Base-by-base conservation (phyloP, 2,113 vertebrate species). In the Ageneiosus marmoratus region DNA sequence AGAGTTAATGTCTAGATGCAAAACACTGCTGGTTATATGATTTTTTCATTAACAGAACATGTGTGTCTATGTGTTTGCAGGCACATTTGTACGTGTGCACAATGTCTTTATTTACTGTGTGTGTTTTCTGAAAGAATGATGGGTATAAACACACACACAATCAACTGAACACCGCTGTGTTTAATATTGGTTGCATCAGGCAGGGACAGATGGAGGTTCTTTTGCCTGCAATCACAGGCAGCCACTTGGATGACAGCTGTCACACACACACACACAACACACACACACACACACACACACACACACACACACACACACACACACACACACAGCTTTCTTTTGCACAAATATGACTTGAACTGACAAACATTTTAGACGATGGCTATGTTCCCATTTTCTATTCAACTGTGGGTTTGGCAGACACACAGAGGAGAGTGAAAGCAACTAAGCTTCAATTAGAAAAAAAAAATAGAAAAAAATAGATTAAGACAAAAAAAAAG, bases 151-250 rank as follows among this genome's bases (percentile, higher is more conserved):
- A 84, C 37, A 48, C n/a, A 24, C n/a, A 48, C 77, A 41, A 53
- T 22, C 50, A 72, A 62, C 44, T 44, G 44, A 84, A 53, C 27
- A 73, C 74, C 70, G 56, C 58, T 8, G 41, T 55, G 77, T 80
- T 86, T 76, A 82, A 86, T 76, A 72, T 79, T 29, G 51, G 60
- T 80, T 86, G 77, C 77, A 83, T 86, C 81, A 86, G 69, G 69
- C 70, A 73, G 72, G 55, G 77, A 60, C 72, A 79, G 81, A 83
- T 46, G 78, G 80, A 74, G 76, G 72, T 58, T 80, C 70, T 79
- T 80, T 62, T 75, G 65, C 82, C 72, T 67, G 58, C 46, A 65
- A 83, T 74, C 73, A 77, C 58, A 53, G 34, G 27, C 69, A 74
- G 80, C 18, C 37, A 82, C 53, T 74, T 74, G 53, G 55, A 32